Percentiles rank a stretch among this genome's conserved stretches.
These are phyloP conservation scores for Phaethon lepturus DNA, from an alignment of 2,113 vertebrate species.

Conservation along the genomic window DNA sequence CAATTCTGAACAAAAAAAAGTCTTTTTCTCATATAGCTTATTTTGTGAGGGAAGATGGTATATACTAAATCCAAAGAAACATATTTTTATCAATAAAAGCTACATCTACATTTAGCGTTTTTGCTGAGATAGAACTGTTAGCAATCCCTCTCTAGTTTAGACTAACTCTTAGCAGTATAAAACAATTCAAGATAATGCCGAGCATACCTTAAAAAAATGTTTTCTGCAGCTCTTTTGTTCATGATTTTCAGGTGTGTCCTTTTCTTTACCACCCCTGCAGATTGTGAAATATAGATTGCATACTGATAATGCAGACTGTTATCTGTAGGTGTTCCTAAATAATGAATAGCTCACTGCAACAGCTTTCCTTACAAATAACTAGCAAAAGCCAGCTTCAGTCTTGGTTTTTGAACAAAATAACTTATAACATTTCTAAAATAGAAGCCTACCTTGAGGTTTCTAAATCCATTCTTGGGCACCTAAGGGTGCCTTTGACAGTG, in stretches of 20 bases:
- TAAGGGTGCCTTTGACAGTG: slow-evolving; percentile 19
- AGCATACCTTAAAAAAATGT: neutral
- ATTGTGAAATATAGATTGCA: slow-evolving; percentile 5
- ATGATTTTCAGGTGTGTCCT: slow-evolving; percentile 2
- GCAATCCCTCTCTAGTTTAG: neutral
- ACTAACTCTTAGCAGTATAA: neutral
- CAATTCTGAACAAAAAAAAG: neutral
- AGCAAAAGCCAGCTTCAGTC: neutral
- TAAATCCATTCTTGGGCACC: neutral
- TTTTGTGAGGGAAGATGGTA: neutral
- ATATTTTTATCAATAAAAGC: slow-evolving; percentile 8
- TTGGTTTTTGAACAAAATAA: neutral
- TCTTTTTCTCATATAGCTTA: neutral
- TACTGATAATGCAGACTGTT: slow-evolving; percentile 33
- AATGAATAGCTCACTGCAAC: slow-evolving; percentile 21
- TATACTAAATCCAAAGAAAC: neutral
- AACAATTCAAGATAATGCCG: slow-evolving; percentile 47
- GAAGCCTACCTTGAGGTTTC: neutral
- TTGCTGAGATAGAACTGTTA: neutral
- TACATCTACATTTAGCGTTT: neutral
- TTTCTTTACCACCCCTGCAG: slow-evolving; percentile 2
- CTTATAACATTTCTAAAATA: neutral
- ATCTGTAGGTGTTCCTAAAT: slow-evolving; percentile 50
- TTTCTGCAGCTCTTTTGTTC: slow-evolving; percentile 32
- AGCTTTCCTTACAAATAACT: slow-evolving; percentile 11